Evolutionary conservation across 1,140 invertebrate genomes (phyloP).

Genomic region (Mamestra configurata): DNA sequence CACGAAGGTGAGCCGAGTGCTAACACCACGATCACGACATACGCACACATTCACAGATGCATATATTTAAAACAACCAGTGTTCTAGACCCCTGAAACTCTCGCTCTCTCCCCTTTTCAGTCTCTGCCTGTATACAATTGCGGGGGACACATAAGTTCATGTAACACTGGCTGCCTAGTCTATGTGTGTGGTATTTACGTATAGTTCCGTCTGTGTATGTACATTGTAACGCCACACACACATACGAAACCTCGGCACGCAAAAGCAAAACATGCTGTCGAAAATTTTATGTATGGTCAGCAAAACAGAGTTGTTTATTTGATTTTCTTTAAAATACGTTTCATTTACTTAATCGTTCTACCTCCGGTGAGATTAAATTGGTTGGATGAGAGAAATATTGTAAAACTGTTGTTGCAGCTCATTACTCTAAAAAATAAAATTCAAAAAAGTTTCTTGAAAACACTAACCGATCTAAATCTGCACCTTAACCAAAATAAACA

Average conservation of each 20-base stretch:
- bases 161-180: constrained; percentile 44
- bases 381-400: constrained; percentile 23
- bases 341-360: constrained; percentile 19
- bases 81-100: constrained; percentile 10
- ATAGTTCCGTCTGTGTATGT: constrained; percentile 53
- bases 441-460: neutral
- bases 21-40: constrained; percentile 75
- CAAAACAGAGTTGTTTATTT: constrained; percentile 54
- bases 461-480: neutral
- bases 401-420: neutral
- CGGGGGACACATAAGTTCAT: constrained; percentile 49
- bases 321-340: constrained; percentile 44
- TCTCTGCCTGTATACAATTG: neutral
- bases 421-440: neutral
- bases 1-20: constrained; percentile 82
- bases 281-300: constrained; percentile 74
- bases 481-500: neutral
- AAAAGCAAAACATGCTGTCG: constrained; percentile 76
- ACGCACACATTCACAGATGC: constrained; percentile 63
- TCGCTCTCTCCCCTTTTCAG: neutral
- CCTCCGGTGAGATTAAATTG: constrained; percentile 9
- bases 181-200: constrained; percentile 62
- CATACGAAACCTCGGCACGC: constrained; percentile 68
- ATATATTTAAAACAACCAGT: constrained; percentile 57
- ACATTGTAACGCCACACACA: constrained; percentile 60